Percentiles rank a stretch among this genome's conserved stretches.
These are phyloP conservation scores for Tetramorium alpestre DNA, from an alignment of 1,140 invertebrate species.

Conservation along the genomic window DNA sequence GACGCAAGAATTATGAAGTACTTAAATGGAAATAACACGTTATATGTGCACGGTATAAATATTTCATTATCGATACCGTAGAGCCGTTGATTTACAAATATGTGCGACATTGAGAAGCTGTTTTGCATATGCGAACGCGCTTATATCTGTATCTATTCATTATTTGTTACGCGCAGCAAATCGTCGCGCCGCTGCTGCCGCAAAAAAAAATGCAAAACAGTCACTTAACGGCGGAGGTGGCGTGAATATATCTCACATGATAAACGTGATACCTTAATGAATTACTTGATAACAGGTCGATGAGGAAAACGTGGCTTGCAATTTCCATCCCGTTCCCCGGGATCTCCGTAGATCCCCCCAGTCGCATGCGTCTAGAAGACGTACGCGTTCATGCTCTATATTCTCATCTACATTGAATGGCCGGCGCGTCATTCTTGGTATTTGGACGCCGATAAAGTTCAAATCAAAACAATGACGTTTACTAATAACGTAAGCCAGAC, in stretches of 20 bases:
- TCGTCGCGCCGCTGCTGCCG: background rate
- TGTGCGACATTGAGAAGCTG: background rate
- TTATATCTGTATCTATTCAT: background rate
- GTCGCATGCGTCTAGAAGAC: background rate
- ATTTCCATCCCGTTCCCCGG: background rate
- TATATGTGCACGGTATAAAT: conserved; percentile 6
- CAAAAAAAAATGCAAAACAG: conserved; percentile 20
- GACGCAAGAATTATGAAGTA: background rate
- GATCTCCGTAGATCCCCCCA: background rate
- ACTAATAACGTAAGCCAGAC: background rate
- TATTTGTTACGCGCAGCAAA: background rate
- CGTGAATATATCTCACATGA: conserved; percentile 8
- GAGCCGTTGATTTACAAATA: background rate
- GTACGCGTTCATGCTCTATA: background rate
- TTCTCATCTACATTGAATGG: conserved; percentile 37
- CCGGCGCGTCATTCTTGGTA: background rate
- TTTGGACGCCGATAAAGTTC: background rate
- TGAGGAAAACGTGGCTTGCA: background rate
- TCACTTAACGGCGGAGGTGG: background rate
- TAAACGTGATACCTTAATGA: conserved; percentile 2
- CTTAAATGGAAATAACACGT: conserved; percentile 7
- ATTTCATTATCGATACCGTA: conserved; percentile 23
- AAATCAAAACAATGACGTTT: background rate
- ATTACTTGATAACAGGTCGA: conserved; percentile 5
- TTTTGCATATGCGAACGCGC: background rate